Conservation (phyloP, 1,140 invertebrate species). For the Notospermus geniculatus region DNA sequence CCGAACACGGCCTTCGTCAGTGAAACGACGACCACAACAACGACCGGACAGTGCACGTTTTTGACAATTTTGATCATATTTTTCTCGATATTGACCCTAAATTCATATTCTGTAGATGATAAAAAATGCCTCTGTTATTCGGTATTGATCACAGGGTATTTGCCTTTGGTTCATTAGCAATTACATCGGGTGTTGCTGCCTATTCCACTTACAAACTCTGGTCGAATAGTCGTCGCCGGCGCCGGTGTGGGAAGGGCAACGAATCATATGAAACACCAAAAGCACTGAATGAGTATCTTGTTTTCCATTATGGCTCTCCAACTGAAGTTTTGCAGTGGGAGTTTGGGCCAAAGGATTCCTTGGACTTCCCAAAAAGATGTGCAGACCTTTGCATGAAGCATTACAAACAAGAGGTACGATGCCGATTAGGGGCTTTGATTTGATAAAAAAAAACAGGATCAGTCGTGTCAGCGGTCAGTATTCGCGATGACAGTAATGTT, state of each 20-base stretch:
- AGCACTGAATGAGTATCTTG: constrained; percentile 47
- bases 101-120: too few species aligned
- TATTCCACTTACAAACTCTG: constrained; percentile 42
- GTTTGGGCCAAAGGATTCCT: constrained; percentile 40
- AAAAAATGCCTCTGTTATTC: constrained; percentile 34
- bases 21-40: too few species aligned
- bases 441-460: too few species aligned
- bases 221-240: constrained; percentile 18
- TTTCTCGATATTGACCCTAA: too few species aligned
- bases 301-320: constrained; percentile 49
- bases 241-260: constrained; percentile 6
- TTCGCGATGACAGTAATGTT: too few species aligned
- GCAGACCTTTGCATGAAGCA: constrained; percentile 51
- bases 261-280: constrained; percentile 50
- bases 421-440: too few species aligned
- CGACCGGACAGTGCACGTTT: too few species aligned
- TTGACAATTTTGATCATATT: too few species aligned
- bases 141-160: constrained; percentile 43
- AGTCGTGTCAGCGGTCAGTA: too few species aligned
- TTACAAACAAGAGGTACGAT: constrained; percentile 33
- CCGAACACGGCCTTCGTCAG: too few species aligned
- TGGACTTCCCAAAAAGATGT: constrained; percentile 52
- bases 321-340: constrained; percentile 38
- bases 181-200: constrained; percentile 37
- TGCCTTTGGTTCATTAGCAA: constrained; percentile 32